Base-by-base conservation (phyloP, 2,888 invertebrate species). In the Brachyptera risi region DNA sequence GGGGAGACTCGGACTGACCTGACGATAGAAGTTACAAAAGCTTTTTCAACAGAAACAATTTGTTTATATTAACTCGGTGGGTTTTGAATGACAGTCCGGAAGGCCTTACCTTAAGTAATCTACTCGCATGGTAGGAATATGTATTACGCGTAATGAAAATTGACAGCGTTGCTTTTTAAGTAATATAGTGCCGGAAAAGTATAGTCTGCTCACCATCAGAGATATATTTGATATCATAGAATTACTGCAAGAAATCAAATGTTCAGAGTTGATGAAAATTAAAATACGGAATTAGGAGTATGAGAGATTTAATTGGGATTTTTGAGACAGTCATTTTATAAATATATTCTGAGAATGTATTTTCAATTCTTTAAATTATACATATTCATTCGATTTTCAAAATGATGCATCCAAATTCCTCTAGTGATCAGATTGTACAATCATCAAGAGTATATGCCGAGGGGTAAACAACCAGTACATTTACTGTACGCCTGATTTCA, bases 31-130 rank as follows among this genome's bases (percentile, higher is more conserved):
- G 17, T 42, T 13, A 21, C 47, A 21, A 47, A 47, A 47, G 47
- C 47, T 47, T 47, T 44, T 47, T 24, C 47, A 31, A 21, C 23
- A 24, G 23, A 47, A 47, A 47, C 47, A 47, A 47, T 47, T 47
- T 47, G 24, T 47, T 47, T 47, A 24, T 47, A 47, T 47, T 47
- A 47, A 21, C 24, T n/a, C 24, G 24, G 5, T n/a, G n/a, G 47
- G 21, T 47, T 47, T 47, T 21, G 24, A 47, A 47, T 47, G 47
- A 47, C 47, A 21, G 23, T 11, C 11, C 31, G 31, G 31, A 31
- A 31, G 11, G 11, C 5, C 7, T 31, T 31, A 7, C 5, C 31
- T 7, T 11, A 31, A 31, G 31, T 31, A 31, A 31, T 31, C 31
- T 7, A 11, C 31, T 11, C 11, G n/a, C 11, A 11, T 31, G 31